Evolutionary conservation across 2,113 vertebrate genomes (phyloP), one percentile per base, ranked within the genome.

Genomic region (Morphnarchus princeps): DNA sequence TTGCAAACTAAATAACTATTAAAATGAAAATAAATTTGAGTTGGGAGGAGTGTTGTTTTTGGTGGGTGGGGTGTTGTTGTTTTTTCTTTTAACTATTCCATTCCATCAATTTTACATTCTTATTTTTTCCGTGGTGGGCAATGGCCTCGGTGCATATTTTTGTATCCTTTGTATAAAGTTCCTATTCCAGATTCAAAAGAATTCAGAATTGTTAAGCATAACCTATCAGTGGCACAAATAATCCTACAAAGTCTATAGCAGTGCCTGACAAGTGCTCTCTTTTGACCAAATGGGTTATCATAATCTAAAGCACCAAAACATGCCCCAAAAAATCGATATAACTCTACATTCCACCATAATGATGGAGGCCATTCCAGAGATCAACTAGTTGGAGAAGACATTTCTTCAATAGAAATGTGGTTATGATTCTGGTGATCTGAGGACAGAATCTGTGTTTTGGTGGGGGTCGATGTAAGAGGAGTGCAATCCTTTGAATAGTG

Each of bases 31-130:
- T 16, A 18, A 43, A 40, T 58, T 43, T 34, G 10, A 1, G 0
- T 15, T 76, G 13, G 10, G 16, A 65, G 5, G 6, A 40, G 1
- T 43, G 16, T 8, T 72, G 7, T 0, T 38, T 19, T 1, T 1
- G 16, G 3, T 15, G 6, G 17, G 47, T 13, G 49, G 49, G 7
- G 3, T 32, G 49, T 25, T 50, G 49, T 26, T 52, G 14, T 69
- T 47, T 62, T 59, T 67, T 8, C 2, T 61, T 70, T 55, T 59
- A 45, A 55, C 6, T 59, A 24, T 57, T 2, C 2, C 10, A 8
- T 76, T 88, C 15, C 7, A 65, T 24, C 7, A 54, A 5, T 66
- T 87, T 71, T 54, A 40, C 19, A 31, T 71, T 63, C 32, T 77
- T 21, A 69, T 3, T 52, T 88, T 82, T 76, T 24, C 29, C 13